These are phyloP conservation scores for Chelonus formosanus DNA, from an alignment of 2,888 invertebrate species.

Conservation along the genomic window DNA sequence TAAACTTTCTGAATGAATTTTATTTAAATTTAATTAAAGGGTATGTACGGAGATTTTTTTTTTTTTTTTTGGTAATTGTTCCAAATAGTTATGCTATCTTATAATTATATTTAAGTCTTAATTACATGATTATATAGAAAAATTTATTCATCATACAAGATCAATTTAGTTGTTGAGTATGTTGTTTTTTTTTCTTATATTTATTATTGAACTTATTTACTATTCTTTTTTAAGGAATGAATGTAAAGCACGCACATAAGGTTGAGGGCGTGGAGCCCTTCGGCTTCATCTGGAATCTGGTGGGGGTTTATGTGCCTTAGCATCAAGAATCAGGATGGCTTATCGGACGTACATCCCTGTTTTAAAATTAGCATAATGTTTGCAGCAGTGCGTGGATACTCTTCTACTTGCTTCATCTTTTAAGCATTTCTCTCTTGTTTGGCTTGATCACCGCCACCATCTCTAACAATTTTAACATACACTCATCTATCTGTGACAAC, in stretches of 20 bases:
- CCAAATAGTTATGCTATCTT: too few species aligned
- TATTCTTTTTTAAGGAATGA: constrained; percentile 36
- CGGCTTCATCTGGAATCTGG: constrained; percentile 54
- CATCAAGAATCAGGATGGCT: constrained; percentile 47
- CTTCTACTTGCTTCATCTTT: constrained; percentile 17
- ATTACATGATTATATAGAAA: too few species aligned
- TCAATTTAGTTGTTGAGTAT: neutral
- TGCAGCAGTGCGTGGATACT: constrained; percentile 48
- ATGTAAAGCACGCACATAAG: constrained; percentile 53
- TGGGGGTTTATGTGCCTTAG: constrained; percentile 45
- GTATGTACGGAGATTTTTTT: too few species aligned
- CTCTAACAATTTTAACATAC: constrained; percentile 25
- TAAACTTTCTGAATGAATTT: too few species aligned
- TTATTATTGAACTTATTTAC: constrained; percentile 13
- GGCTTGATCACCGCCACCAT: constrained; percentile 28
- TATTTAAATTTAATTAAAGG: too few species aligned
- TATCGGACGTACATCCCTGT: constrained; percentile 64
- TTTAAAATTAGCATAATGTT: constrained; percentile 64
- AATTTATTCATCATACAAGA: too few species aligned
- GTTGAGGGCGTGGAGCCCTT: constrained; percentile 63
- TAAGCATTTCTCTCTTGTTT: constrained; percentile 16
- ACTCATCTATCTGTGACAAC: constrained; percentile 28
- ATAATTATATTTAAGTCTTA: too few species aligned
- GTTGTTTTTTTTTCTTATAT: too few species aligned
- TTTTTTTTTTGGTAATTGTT: too few species aligned